Conservation (phyloP, 2,113 vertebrate genomes). For the Saguinus midas region DNA sequence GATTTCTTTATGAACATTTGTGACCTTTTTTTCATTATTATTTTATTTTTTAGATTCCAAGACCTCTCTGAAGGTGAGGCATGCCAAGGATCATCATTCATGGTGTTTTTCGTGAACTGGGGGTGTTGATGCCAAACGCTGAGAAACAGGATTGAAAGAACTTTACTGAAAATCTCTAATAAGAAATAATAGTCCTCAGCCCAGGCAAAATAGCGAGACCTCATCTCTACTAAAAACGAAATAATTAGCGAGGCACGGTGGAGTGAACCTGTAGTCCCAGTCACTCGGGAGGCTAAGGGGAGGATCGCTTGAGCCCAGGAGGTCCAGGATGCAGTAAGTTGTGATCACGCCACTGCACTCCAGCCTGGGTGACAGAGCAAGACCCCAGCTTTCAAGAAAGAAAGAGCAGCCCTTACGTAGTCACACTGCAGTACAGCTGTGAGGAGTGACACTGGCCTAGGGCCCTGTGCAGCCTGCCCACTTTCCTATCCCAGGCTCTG, state of each 20-base stretch:
- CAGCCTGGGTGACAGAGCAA: too few species aligned
- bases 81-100: background rate
- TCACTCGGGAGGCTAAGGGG: too few species aligned
- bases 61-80: conserved; percentile 91
- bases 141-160: background rate
- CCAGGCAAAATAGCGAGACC: background rate
- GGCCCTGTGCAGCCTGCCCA: background rate
- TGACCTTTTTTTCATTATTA: background rate
- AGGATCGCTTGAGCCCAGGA: too few species aligned
- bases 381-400: too few species aligned
- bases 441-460: accelerated
- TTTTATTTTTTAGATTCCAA: conserved; percentile 86
- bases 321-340: too few species aligned
- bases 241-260: background rate
- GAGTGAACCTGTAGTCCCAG: too few species aligned
- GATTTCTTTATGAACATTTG: background rate
- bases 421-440: background rate
- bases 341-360: too few species aligned
- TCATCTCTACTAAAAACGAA: too few species aligned
- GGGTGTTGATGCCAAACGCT: background rate
- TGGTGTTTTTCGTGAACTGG: background rate
- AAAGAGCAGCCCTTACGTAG: accelerated
- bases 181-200: background rate
- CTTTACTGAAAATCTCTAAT: accelerated
- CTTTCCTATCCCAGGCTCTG: background rate